Conservation (phyloP, 2,113 vertebrate genomes). For the Lepus americanus region DNA sequence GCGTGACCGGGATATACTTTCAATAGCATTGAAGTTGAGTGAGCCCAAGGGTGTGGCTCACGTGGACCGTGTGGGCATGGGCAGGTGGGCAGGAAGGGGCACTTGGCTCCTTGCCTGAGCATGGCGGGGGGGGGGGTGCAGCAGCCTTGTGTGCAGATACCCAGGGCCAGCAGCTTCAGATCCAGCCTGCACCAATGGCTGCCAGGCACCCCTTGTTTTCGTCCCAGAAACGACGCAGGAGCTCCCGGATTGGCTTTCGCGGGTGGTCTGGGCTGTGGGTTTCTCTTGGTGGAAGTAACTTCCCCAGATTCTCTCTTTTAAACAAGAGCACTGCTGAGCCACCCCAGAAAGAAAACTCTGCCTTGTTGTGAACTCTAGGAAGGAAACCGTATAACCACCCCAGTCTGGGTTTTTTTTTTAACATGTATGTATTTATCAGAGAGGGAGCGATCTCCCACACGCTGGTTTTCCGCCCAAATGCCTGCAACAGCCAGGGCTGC, state of each 20-base stretch:
- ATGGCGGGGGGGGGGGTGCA: not conserved
- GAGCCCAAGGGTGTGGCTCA: slow-evolving; percentile 27
- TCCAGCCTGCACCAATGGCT: not conserved
- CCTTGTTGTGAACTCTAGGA: not conserved
- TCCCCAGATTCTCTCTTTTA: slow-evolving; percentile 51
- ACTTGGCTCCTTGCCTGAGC: not conserved
- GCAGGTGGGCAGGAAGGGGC: not conserved
- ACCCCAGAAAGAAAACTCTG: slow-evolving; percentile 35
- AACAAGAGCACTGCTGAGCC: slow-evolving; percentile 54
- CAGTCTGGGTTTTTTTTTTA: not conserved
- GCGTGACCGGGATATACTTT: not conserved
- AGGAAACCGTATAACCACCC: not conserved
- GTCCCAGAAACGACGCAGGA: slow-evolving; percentile 48
- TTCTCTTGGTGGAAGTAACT: slow-evolving; percentile 51
- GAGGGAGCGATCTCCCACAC: no score
- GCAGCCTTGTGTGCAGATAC: not conserved
- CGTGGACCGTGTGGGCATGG: not conserved
- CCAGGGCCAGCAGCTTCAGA: slow-evolving; percentile 21
- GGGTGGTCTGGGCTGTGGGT: slow-evolving; percentile 22
- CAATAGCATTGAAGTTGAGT: no score
- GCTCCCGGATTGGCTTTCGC: slow-evolving; percentile 2
- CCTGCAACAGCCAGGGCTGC: no score
- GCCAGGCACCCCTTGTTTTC: not conserved
- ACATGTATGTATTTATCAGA: no score
- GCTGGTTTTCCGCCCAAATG: no score